These are phyloP conservation scores for Ceraclea dissimilis DNA, from an alignment of 2,888 invertebrate species.

Conservation along the genomic window DNA sequence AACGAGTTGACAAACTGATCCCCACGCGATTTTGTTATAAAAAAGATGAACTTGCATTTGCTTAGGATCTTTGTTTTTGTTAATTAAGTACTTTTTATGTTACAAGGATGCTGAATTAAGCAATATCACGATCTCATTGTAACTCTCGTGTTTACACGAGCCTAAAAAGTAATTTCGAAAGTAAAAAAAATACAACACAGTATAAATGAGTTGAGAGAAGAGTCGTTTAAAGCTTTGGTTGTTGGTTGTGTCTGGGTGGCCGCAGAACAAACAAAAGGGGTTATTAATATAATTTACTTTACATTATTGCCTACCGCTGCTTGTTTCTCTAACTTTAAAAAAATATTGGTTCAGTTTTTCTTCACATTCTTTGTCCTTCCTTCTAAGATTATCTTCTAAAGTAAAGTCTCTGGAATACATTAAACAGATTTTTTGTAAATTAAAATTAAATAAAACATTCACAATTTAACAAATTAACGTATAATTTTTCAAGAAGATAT, in stretches of 20 bases:
- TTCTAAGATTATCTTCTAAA: too few relatives aligned
- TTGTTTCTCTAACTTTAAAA: too few relatives aligned
- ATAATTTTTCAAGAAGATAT: too few relatives aligned
- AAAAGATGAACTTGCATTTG: conserved; percentile 19
- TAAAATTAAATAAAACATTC: too few relatives aligned
- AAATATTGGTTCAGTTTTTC: too few relatives aligned
- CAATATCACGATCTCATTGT: conserved; percentile 15
- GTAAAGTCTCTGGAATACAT: too few relatives aligned
- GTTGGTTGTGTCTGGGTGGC: background rate
- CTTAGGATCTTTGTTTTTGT: conserved; percentile 26
- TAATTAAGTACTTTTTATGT: conserved; percentile 28
- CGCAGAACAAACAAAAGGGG: background rate
- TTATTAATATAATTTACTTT: conserved; percentile 1
- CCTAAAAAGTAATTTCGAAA: conserved; percentile 19
- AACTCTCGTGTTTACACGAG: conserved; percentile 14
- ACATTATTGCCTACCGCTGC: too few relatives aligned
- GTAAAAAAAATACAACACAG: conserved; percentile 8
- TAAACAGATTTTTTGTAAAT: too few relatives aligned
- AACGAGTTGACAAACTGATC: conserved; percentile 13
- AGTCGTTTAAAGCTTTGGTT: background rate
- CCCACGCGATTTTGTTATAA: conserved; percentile 4
- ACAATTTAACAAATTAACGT: too few relatives aligned
- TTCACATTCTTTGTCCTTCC: too few relatives aligned
- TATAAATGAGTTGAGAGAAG: background rate
- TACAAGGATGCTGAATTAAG: conserved; percentile 29